Percentiles rank a stretch among this genome's conserved stretches.
phyloP scores from a whole-genome alignment of 1,140 invertebrate genomes.

The Helicoverpa armigera region DNA sequence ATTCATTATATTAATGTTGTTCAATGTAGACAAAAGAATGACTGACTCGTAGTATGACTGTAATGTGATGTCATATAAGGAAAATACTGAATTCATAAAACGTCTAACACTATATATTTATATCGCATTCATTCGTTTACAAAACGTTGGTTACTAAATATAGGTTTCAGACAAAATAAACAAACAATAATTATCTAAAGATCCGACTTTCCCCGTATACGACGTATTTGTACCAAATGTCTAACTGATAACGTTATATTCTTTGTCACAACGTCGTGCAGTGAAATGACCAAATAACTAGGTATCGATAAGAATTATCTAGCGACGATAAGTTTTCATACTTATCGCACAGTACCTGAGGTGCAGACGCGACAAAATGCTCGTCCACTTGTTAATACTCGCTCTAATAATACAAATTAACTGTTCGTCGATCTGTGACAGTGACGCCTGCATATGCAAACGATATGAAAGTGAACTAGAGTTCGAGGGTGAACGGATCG shows the following conservation, averaged over 20 bases:
- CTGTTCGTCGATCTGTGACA: constrained; percentile 67
- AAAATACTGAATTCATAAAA: too few species aligned
- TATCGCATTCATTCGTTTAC: too few species aligned
- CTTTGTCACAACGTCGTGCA: constrained; percentile 48
- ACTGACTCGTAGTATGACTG: too few species aligned
- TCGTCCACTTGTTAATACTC: constrained; percentile 48
- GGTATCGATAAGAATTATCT: constrained; percentile 59
- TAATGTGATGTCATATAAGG: too few species aligned
- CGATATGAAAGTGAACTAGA: constrained; percentile 61
- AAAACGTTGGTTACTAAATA: background rate
- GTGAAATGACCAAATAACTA: constrained; percentile 75
- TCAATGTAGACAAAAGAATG: too few species aligned
- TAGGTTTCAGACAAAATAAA: background rate
- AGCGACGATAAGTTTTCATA: constrained; percentile 63
- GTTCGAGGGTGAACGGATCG: constrained; percentile 62
- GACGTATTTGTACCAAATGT: constrained; percentile 3
- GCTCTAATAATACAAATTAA: constrained; percentile 60
- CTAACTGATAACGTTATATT: constrained; percentile 1
- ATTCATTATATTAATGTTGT: too few species aligned
- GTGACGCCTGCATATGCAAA: constrained; percentile 66
- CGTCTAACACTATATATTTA: too few species aligned
- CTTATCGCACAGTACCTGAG: constrained; percentile 41
- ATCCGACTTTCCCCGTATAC: background rate
- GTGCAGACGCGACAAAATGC: constrained; percentile 38
- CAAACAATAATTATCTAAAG: background rate